Base-by-base conservation (phyloP, 2,888 invertebrate species). In the Panzeria rudis region DNA sequence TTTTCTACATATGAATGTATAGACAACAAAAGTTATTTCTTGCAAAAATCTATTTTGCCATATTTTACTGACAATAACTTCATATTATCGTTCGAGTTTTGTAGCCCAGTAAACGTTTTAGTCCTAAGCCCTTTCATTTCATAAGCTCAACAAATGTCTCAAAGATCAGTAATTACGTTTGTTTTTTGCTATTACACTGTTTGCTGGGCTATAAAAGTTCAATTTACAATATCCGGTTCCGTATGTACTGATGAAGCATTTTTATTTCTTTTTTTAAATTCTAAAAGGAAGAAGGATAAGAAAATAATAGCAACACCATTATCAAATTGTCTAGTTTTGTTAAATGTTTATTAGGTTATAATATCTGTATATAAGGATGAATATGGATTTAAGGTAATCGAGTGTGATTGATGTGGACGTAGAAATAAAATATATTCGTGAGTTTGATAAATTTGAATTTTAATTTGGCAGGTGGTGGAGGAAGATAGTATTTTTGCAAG, bases 331-430 rank as follows among this genome's bases (percentile, higher is more conserved):
- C n/a, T n/a, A n/a, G n/a, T n/a, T n/a, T n/a, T n/a, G n/a, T n/a
- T n/a, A n/a, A n/a, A n/a, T n/a, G n/a, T 80, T 76, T 80, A 84
- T 84, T 84, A 44, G 76, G 66, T 84, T 84, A 84, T 79, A 71
- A 75, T 79, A 71, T 82, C 38, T 76, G 41, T 79, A 44, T 23
- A 56, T 35, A 52, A 61, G 61, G 35, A 69, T 69, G 73, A 79
- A 47, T 38, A 6, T 41, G 56, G 47, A 69, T 62, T 76, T 54
- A 76, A 82, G 62, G 75, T 82, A 82, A 82, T 82, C 62, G 82
- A 82, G 69, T 82, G 82, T 76, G 82, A 82, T 82, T 76, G 82
- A 82, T n/a, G n/a, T n/a, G n/a, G n/a, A n/a, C n/a, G n/a, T n/a
- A n/a, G n/a, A n/a, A n/a, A n/a, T n/a, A n/a, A n/a, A n/a, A n/a